phyloP scores from a whole-genome alignment of 2,888 invertebrate genomes.

The Lypha dubia region DNA sequence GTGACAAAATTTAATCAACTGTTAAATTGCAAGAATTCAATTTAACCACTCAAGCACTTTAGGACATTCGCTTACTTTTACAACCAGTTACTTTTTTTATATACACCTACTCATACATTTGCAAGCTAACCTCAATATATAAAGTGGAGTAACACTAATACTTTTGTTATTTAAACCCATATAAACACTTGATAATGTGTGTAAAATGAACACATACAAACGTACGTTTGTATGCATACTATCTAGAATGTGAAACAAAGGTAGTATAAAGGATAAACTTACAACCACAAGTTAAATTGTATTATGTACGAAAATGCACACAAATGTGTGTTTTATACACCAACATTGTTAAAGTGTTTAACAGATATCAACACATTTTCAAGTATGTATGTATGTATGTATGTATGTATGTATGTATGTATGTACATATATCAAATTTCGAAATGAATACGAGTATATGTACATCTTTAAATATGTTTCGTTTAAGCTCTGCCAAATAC shows the following conservation, averaged over 20 bases:
- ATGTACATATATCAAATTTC: conserved; percentile 52
- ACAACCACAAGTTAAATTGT: conserved; percentile 29
- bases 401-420: neutral
- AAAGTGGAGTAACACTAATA: conserved; percentile 13
- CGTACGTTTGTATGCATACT: conserved; percentile 10
- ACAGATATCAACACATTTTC: conserved; percentile 38
- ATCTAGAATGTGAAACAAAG: no score
- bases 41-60: conserved; percentile 66
- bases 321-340: neutral
- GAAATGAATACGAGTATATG: conserved; percentile 28
- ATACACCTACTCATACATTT: neutral
- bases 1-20: conserved; percentile 72
- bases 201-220: conserved; percentile 32
- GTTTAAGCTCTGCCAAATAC: conserved; percentile 1
- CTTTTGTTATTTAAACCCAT: conserved; percentile 62
- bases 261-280: conserved; percentile 19
- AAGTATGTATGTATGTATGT: neutral
- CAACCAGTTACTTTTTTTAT: conserved; percentile 5
- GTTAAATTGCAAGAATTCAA: conserved; percentile 71
- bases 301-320: neutral
- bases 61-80: conserved; percentile 31
- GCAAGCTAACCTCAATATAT: conserved; percentile 35
- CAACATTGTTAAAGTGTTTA: conserved; percentile 37
- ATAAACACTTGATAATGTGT: conserved; percentile 56
- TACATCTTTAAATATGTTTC: conserved; percentile 11